phyloP scores from a whole-genome alignment of 2,888 invertebrate genomes.

The Standfussiana lucernea region DNA sequence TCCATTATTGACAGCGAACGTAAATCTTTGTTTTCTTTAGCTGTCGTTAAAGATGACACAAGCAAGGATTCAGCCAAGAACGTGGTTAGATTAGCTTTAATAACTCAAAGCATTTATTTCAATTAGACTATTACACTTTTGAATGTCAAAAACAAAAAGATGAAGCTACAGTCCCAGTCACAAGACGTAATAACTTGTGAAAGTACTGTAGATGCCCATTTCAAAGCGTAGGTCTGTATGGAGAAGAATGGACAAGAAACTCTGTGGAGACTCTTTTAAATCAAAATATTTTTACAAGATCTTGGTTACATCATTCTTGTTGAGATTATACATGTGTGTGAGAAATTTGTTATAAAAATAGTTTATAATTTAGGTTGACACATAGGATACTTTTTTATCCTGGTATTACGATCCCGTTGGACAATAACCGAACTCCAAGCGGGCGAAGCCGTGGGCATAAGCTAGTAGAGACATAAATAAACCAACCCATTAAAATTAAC shows the following conservation, averaged over 20 bases:
- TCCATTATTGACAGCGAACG: neutral
- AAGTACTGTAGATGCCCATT: too few relatives aligned
- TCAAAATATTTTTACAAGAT: too few relatives aligned
- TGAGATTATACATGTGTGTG: too few relatives aligned
- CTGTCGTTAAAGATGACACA: too few relatives aligned
- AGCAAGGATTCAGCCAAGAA: neutral
- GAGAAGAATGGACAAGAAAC: too few relatives aligned
- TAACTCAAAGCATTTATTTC: neutral
- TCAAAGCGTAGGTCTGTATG: too few relatives aligned
- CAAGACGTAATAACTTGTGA: too few relatives aligned
- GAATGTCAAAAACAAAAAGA: too few relatives aligned
- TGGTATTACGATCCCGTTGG: neutral
- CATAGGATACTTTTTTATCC: neutral
- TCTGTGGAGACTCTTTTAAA: too few relatives aligned
- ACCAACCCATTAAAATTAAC: slow-evolving; percentile 8
- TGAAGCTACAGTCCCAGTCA: too few relatives aligned
- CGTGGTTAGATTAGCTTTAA: neutral
- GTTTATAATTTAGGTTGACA: neutral
- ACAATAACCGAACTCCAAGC: neutral
- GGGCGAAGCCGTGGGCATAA: neutral
- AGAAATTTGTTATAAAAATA: neutral
- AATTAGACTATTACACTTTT: neutral
- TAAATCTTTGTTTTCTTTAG: neutral
- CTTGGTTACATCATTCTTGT: too few relatives aligned
- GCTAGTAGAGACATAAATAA: neutral